Evolutionary conservation across 1,140 invertebrate species (phyloP), one percentile per base, ranked within the genome.

Genomic region (Branchinecta lindahli): DNA sequence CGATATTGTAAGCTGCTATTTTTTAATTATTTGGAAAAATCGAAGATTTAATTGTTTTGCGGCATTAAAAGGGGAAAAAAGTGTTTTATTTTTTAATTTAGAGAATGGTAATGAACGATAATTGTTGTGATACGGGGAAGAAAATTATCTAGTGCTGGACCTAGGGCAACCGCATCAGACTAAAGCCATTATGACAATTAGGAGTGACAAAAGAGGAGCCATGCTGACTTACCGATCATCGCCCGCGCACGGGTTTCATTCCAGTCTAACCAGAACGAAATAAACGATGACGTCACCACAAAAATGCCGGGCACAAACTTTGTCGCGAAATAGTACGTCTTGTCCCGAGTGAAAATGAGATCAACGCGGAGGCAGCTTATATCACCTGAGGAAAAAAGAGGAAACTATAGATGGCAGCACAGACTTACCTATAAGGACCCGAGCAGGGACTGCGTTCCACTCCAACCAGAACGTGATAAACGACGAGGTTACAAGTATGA

Each of bases 401-500:
- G 18, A 61, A 61, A 61, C 52, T 61, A 61, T 61, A 20, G 12
- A 61, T 12, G 18, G 18, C 52, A 61, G 12, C 15, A 15, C 52
- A 65, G 18, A 65, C 15, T 33, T 33, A 67, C 66, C 78, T 45
- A 80, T 78, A 77, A 80, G 79, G 46, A 94, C 91, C 80, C 91
- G 85, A 76, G 91, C 91, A 78, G 92, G 92, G 74, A 94, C 92
- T 72, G 92, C 92, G 82, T 95, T 95, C 90, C 92, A 94, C 83
- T 95, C 92, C 77, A 95, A 84, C 91, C 91, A 95, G 84, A 92
- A 92, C 74, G 89, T 91, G 80, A 92, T 92, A 84, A 94, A 94
- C 74, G 91, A 94, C 80, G 90, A 92, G 74, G 92, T 94, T 75
- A 95, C 92, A 80, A 95, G 84, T 82, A 94, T 93, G 79, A 94